These are phyloP conservation scores for Spatulosminthurus flaviceps DNA, from an alignment of 2,888 invertebrate genomes.

Conservation along the genomic window DNA sequence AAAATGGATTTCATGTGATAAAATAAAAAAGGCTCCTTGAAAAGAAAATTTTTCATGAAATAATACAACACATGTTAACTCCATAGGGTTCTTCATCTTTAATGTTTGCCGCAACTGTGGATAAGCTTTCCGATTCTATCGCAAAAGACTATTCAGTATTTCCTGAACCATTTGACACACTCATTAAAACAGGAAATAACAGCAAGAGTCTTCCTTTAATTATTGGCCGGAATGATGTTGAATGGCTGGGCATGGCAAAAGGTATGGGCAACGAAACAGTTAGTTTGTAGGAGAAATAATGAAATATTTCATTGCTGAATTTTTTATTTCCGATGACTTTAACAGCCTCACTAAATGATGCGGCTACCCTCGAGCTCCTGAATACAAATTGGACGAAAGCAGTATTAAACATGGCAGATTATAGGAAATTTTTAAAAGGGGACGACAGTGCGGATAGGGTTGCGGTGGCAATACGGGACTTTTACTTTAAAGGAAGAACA, in stretches of 20 bases:
- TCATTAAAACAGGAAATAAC: neutral
- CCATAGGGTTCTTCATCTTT: no score
- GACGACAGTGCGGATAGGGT: neutral
- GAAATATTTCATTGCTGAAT: no score
- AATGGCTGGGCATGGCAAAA: neutral
- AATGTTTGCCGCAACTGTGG: no score
- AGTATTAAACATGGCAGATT: neutral
- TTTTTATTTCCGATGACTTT: no score
- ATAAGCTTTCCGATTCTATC: no score
- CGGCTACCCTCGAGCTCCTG: neutral
- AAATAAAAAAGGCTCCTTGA: no score
- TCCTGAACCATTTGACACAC: neutral
- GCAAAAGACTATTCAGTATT: neutral
- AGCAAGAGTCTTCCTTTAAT: neutral
- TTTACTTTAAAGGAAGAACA: no score
- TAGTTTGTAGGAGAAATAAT: no score
- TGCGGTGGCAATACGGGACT: neutral
- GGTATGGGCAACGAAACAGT: no score
- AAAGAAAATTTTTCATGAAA: no score
- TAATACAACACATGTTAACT: no score
- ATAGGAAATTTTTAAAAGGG: neutral
- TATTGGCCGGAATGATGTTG: neutral
- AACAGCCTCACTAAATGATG: neutral
- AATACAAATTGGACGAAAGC: neutral
- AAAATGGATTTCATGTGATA: no score